These are phyloP conservation scores for Hippasteria phrygiana DNA, from an alignment of 53 echinoderm and acorn worm genomes.

Conservation along the genomic window DNA sequence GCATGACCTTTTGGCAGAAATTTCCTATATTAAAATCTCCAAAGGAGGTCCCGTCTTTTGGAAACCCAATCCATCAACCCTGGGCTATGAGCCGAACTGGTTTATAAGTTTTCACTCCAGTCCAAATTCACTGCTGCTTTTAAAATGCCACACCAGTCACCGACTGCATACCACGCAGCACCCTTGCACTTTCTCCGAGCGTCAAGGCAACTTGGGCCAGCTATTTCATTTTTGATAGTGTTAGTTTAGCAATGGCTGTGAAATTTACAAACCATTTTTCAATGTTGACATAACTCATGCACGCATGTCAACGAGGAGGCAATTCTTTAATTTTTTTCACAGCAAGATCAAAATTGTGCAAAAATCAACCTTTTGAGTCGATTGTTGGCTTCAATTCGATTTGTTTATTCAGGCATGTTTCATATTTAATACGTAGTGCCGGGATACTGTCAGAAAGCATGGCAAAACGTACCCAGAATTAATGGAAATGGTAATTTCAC, in stretches of 20 bases:
- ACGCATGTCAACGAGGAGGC: background rate
- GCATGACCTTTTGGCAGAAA: too few relatives aligned
- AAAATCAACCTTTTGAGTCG: too few relatives aligned
- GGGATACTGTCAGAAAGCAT: too few relatives aligned
- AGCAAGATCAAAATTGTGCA: too few relatives aligned
- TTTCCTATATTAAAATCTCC: background rate
- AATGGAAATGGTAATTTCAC: too few relatives aligned
- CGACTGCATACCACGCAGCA: background rate
- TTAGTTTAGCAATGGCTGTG: conserved; percentile 1
- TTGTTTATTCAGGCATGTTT: too few relatives aligned
- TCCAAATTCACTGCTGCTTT: background rate
- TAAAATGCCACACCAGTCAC: background rate
- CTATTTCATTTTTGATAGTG: conserved; percentile 19
- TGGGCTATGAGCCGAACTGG: background rate
- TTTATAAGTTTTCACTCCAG: background rate
- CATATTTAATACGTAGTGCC: too few relatives aligned
- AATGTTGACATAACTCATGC: conserved; percentile 10
- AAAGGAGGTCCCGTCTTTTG: background rate
- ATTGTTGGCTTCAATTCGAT: too few relatives aligned
- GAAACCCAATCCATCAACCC: background rate
- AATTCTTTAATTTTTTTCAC: background rate
- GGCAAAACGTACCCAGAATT: too few relatives aligned
- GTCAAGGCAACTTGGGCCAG: conserved; percentile 5
- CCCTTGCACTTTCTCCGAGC: conserved; percentile 9
- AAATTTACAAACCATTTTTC: background rate